Evolutionary conservation across 2,113 vertebrate species (phyloP).

Genomic region (Anser brachyrhynchus): DNA sequence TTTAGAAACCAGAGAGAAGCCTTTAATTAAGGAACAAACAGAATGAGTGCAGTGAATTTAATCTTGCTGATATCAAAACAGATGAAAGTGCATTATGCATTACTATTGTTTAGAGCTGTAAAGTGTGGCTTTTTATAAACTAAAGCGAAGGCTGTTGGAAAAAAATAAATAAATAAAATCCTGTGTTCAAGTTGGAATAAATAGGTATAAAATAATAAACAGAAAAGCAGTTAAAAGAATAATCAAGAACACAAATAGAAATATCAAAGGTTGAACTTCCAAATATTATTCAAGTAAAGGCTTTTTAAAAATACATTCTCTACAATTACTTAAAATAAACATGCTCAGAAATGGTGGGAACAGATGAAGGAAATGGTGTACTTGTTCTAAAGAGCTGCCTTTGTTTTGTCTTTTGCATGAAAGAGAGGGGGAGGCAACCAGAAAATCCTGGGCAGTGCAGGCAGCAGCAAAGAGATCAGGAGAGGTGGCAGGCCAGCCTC

Average conservation of each 20-base stretch:
- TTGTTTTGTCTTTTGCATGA: not conserved
- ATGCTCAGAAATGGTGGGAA: not conserved
- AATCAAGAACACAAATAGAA: not conserved
- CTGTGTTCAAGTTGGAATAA: not conserved
- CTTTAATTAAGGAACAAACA: not conserved
- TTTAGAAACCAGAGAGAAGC: not conserved
- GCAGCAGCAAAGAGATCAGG: not conserved
- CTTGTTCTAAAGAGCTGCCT: not conserved
- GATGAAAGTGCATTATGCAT: not conserved
- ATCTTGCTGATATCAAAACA: not conserved
- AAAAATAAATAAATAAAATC: not conserved
- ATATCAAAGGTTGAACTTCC: not conserved
- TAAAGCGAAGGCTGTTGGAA: not conserved
- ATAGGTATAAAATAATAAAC: not conserved
- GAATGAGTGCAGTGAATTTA: not conserved
- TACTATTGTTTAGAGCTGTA: not conserved
- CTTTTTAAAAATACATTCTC: not conserved
- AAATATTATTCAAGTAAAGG: not conserved
- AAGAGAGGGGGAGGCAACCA: not conserved
- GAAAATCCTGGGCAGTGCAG: not conserved
- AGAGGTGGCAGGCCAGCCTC: not conserved
- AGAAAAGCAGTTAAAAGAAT: not conserved
- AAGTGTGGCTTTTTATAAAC: not conserved
- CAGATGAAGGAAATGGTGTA: fast-evolving
- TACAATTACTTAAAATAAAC: not conserved